Evolutionary conservation across 2,888 invertebrate species (phyloP).

Genomic region (Epicampocera succincta): DNA sequence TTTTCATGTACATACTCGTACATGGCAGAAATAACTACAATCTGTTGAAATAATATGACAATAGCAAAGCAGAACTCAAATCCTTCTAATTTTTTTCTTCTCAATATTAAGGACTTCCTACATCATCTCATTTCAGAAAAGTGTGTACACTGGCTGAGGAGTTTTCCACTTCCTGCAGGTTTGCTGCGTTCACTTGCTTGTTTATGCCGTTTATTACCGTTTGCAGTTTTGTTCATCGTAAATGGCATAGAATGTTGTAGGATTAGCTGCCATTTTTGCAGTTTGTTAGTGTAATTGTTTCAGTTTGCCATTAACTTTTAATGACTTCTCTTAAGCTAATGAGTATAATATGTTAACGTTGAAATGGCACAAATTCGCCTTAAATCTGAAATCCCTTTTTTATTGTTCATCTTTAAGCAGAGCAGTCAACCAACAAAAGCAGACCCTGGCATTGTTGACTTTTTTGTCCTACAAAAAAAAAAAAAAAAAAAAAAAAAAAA

Average conservation of each 20-base stretch:
- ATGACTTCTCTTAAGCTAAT: slow-evolving; percentile 64
- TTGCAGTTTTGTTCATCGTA: neutral
- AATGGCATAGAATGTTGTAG: slow-evolving; percentile 1
- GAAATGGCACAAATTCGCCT: slow-evolving; percentile 46
- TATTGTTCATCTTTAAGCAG: slow-evolving; percentile 25
- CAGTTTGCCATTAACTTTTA: slow-evolving; percentile 59
- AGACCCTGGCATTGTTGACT: neutral
- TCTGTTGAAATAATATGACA: slow-evolving; percentile 22
- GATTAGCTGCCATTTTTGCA: slow-evolving; percentile 6
- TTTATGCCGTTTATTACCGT: neutral
- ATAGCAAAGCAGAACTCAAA: neutral
- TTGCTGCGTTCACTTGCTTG: slow-evolving; percentile 7
- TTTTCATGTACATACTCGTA: neutral
- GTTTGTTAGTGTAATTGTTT: neutral
- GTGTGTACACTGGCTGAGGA: neutral
- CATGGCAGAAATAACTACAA: neutral
- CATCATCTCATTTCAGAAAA: neutral
- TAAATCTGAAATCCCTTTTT: slow-evolving; percentile 38
- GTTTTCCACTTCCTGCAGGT: neutral
- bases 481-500: no score
- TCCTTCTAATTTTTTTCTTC: neutral
- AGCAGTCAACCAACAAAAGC: slow-evolving; percentile 3
- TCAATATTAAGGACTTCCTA: slow-evolving; percentile 11
- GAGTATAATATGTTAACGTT: slow-evolving; percentile 54
- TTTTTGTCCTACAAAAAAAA: neutral